phyloP scores from a whole-genome alignment of 53 echinoderm and acorn worm species.

The Apostichopus leukothele region DNA sequence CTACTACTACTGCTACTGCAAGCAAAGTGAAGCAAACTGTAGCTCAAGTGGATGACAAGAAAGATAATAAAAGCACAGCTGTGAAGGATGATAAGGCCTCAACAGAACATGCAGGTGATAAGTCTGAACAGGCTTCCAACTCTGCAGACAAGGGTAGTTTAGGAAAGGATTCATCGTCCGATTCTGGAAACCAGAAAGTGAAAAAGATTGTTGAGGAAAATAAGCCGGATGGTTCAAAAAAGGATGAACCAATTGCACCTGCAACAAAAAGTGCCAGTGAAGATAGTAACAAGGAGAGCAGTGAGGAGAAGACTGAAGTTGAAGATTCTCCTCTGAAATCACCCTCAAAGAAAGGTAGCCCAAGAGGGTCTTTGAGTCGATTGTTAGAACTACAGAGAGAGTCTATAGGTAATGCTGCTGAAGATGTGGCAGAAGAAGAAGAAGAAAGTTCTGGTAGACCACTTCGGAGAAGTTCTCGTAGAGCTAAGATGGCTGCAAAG shows the following conservation, averaged over 20 bases:
- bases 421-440: neutral
- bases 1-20: neutral
- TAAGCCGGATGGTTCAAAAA: no score
- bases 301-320: slow-evolving; percentile 3
- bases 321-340: neutral
- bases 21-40: neutral
- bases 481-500: slow-evolving; percentile 45
- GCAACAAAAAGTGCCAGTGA: neutral
- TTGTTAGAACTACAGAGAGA: slow-evolving; percentile 37
- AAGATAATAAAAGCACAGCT: neutral
- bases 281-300: neutral
- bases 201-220: no score
- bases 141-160: neutral
- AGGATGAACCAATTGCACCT: no score
- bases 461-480: slow-evolving; percentile 38
- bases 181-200: no score
- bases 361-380: slow-evolving; percentile 18
- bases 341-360: neutral
- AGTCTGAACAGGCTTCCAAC: neutral
- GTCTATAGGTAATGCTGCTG: slow-evolving; percentile 8
- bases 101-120: neutral
- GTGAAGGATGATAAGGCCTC: neutral
- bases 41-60: neutral
- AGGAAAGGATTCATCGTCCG: neutral
- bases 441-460: neutral